These are phyloP conservation scores for Rhingia campestris DNA, from an alignment of 2,888 invertebrate species.

Conservation along the genomic window DNA sequence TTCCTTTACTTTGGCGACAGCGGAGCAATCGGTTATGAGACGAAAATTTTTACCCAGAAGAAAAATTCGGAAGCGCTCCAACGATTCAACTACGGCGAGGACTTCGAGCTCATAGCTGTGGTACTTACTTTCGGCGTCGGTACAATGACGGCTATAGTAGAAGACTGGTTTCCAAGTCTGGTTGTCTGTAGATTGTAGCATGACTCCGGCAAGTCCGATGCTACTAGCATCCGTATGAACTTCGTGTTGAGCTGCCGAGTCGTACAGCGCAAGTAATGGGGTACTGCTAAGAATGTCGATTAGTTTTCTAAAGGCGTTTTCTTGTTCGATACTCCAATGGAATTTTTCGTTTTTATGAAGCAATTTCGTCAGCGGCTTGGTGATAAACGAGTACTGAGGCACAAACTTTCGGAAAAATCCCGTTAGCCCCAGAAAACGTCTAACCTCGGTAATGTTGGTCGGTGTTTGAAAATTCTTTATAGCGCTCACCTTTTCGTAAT, in stretches of 20 bases:
- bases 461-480: constrained; percentile 11
- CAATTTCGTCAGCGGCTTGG: neutral
- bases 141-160: constrained; percentile 3
- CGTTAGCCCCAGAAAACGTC: constrained; percentile 11
- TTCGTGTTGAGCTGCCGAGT: neutral
- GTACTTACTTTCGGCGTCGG: neutral
- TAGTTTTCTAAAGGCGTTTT: neutral
- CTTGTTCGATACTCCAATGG: neutral
- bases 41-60: constrained; percentile 1
- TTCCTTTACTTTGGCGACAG: neutral
- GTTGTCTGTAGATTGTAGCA: constrained; percentile 1
- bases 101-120: constrained; percentile 36
- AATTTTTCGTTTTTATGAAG: neutral
- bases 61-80: constrained; percentile 9
- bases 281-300: neutral
- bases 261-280: neutral
- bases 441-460: constrained; percentile 3
- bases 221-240: constrained; percentile 17
- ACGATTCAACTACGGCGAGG: constrained; percentile 12
- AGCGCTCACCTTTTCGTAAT: neutral
- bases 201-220: neutral
- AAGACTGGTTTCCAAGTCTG: neutral
- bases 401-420: constrained; percentile 21
- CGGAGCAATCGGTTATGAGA: constrained; percentile 1
- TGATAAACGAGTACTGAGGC: neutral